These are phyloP conservation scores for Emberiza fucata DNA, from an alignment of 2,113 vertebrate species.

Conservation along the genomic window DNA sequence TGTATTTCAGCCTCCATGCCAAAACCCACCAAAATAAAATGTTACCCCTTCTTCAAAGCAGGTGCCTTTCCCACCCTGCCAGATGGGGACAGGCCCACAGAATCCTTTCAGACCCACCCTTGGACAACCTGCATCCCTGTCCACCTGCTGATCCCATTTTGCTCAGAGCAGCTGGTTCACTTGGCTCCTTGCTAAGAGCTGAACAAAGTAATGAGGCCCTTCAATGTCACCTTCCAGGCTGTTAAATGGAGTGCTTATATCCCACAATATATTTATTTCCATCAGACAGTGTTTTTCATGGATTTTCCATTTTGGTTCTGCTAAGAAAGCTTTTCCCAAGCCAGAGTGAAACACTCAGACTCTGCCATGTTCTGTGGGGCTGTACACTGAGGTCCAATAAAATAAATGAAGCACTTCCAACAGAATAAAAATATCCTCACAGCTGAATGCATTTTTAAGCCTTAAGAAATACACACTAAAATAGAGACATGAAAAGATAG, in stretches of 20 bases:
- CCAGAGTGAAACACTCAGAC: neutral
- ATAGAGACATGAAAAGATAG: neutral
- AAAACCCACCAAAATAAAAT: neutral
- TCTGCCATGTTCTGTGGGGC: neutral
- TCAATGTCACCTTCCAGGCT: neutral
- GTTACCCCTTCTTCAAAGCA: neutral
- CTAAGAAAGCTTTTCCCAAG: neutral
- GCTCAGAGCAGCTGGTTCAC: neutral
- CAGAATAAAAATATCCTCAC: neutral
- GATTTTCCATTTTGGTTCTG: neutral
- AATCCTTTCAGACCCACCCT: neutral
- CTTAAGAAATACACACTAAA: neutral
- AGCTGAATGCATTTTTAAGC: neutral
- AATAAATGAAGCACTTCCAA: neutral
- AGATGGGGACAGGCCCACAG: neutral
- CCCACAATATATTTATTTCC: neutral
- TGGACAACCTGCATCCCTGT: neutral
- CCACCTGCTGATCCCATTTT: neutral
- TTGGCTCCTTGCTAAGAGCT: neutral
- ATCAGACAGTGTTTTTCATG: neutral
- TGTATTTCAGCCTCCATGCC: neutral
- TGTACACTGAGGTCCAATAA: neutral
- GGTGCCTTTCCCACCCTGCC: neutral
- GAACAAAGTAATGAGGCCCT: neutral
- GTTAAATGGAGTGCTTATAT: neutral